Conservation (phyloP, 2,113 vertebrate genomes). For the Callaeas wilsoni region DNA sequence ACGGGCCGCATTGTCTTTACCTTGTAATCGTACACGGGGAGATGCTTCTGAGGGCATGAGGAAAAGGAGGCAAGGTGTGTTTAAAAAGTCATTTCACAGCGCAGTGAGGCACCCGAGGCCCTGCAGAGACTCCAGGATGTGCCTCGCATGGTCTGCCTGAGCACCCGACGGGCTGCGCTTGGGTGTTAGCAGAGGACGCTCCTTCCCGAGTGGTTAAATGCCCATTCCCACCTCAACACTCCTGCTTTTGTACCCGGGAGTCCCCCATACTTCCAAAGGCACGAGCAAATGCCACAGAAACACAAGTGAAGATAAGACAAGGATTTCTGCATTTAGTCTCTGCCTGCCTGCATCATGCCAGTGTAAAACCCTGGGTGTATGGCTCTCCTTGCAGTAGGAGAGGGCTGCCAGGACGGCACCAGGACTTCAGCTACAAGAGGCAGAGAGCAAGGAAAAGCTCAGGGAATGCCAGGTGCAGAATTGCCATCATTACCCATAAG, state of each 20-base stretch:
- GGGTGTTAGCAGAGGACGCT: fast-evolving
- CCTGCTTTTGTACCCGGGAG: neutral
- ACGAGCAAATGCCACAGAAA: neutral
- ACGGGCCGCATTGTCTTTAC: neutral
- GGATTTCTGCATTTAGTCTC: neutral
- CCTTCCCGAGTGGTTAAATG: fast-evolving
- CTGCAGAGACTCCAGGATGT: fast-evolving
- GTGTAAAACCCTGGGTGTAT: neutral
- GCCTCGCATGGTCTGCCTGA: fast-evolving
- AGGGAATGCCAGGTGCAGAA: neutral
- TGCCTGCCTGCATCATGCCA: neutral
- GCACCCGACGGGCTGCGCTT: fast-evolving
- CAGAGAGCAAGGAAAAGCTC: neutral
- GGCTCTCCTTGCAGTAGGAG: neutral
- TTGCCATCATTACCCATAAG: neutral
- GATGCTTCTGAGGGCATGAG: constrained; percentile 14
- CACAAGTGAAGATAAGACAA: neutral
- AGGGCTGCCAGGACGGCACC: neutral
- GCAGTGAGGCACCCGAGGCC: neutral
- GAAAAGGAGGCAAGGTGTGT: constrained; percentile 11
- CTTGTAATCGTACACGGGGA: neutral
- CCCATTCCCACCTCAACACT: fast-evolving
- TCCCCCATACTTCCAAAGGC: neutral
- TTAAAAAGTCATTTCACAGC: neutral
- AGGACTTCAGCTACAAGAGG: neutral